Evolutionary conservation across 2,797 vertebrate genomes (phyloP).

Genomic region (Leptodactylus fallax): DNA sequence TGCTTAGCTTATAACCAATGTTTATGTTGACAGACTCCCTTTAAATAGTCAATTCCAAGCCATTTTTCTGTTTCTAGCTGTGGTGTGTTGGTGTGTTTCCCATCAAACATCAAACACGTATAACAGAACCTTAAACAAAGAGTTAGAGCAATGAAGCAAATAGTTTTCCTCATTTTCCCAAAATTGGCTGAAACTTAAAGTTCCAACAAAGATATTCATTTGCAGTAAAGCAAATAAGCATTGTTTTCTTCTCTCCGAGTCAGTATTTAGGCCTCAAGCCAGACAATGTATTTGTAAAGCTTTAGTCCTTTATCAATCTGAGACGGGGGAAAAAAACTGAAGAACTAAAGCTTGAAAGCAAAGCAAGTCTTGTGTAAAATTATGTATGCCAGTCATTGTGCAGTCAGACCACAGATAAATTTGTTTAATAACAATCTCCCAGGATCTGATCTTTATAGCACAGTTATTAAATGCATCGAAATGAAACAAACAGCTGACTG

Average conservation of each 20-base stretch:
- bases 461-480: conserved; percentile 59
- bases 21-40: no score
- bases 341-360: conserved; percentile 40
- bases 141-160: background rate
- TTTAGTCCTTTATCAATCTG: conserved; percentile 42
- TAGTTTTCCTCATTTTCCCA: conserved; percentile 25
- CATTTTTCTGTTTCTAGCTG: no score
- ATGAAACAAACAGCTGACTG: conserved; percentile 62
- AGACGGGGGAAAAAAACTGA: conserved; percentile 12
- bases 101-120: background rate
- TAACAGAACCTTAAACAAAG: conserved; percentile 9
- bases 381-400: conserved; percentile 48
- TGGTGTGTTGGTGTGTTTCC: background rate
- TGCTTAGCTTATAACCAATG: no score
- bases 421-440: conserved; percentile 63
- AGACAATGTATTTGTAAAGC: conserved; percentile 44
- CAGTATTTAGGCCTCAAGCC: conserved; percentile 39
- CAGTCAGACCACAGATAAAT: conserved; percentile 50
- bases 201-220: conserved; percentile 41
- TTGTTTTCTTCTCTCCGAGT: conserved; percentile 54
- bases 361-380: conserved; percentile 42
- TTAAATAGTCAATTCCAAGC: no score
- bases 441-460: conserved; percentile 60
- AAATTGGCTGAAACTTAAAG: conserved; percentile 37
- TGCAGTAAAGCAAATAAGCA: conserved; percentile 52